phyloP scores from a whole-genome alignment of 2,113 vertebrate species.

The Dissostichus mawsoni region DNA sequence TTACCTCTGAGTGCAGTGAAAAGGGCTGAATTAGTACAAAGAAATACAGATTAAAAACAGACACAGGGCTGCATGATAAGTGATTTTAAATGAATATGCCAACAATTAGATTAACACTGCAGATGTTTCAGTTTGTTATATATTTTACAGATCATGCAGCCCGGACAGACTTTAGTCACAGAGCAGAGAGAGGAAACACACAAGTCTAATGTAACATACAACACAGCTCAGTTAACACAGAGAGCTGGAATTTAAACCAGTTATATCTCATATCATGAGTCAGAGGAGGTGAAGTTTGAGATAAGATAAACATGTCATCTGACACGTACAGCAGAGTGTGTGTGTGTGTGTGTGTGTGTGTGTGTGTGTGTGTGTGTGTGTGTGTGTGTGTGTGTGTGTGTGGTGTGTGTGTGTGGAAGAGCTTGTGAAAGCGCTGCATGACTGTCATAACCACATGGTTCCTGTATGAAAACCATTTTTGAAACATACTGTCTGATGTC shows the following conservation, averaged over 20 bases:
- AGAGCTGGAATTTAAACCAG: too few relatives aligned
- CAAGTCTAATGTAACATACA: too few relatives aligned
- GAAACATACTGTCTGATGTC: neutral
- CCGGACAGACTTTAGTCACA: neutral
- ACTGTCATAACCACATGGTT: constrained; percentile 25
- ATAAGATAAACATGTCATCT: neutral
- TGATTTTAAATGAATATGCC: too few relatives aligned
- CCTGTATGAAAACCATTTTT: neutral
- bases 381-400: neutral
- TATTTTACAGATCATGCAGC: constrained; percentile 3
- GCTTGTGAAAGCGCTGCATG: neutral
- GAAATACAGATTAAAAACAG: neutral
- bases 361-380: neutral
- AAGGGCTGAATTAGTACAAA: neutral
- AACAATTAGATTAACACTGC: neutral
- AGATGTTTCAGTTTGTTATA: neutral
- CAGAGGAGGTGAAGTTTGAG: neutral
- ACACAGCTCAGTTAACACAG: too few relatives aligned
- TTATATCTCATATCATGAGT: too few relatives aligned
- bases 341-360: neutral
- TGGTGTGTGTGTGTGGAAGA: neutral
- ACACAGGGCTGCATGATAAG: neutral
- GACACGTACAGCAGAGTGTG: neutral
- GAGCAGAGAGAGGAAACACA: too few relatives aligned
- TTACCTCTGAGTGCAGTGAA: neutral